A percentile compares a stretch with the other conserved stretches of the same genome.
Conservation (phyloP, 2,113 vertebrate species). For the Rhinoderma darwinii region DNA sequence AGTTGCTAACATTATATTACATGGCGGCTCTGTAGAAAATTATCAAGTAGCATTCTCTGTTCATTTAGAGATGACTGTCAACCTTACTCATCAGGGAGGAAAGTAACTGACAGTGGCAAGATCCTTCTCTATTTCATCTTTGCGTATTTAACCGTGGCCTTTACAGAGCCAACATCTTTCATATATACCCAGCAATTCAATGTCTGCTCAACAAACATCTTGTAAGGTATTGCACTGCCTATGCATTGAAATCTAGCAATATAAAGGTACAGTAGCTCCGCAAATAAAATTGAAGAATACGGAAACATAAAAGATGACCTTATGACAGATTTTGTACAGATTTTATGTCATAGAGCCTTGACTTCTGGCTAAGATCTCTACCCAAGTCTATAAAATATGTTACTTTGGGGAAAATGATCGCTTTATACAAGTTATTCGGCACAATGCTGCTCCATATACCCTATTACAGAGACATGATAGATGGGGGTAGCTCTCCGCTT, state of each 20-base stretch:
- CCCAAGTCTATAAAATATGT: too few relatives aligned
- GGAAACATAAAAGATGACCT: background rate
- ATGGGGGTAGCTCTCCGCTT: too few relatives aligned
- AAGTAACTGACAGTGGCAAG: constrained; percentile 39
- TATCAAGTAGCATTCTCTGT: constrained; percentile 54
- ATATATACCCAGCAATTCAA: background rate
- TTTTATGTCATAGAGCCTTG: too few relatives aligned
- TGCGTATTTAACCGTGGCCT: constrained; percentile 44
- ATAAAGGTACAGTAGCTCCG: background rate
- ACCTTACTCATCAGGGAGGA: constrained; percentile 39
- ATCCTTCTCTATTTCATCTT: constrained; percentile 19
- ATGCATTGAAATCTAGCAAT: background rate
- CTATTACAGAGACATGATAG: too few relatives aligned
- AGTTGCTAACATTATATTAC: constrained; percentile 56
- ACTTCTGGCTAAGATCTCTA: too few relatives aligned
- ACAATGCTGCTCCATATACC: too few relatives aligned
- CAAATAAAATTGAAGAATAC: background rate
- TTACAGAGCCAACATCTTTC: constrained; percentile 27
- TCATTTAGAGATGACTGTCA: constrained; percentile 56
- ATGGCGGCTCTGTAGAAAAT: constrained; percentile 54
- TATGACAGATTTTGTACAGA: background rate
- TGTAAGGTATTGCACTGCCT: background rate
- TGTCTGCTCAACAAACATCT: background rate
- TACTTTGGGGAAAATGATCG: background rate
- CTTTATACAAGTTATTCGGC: too few relatives aligned